These are phyloP conservation scores for Distichodus sexfasciatus DNA, from an alignment of 2,797 vertebrate genomes.

Conservation along the genomic window DNA sequence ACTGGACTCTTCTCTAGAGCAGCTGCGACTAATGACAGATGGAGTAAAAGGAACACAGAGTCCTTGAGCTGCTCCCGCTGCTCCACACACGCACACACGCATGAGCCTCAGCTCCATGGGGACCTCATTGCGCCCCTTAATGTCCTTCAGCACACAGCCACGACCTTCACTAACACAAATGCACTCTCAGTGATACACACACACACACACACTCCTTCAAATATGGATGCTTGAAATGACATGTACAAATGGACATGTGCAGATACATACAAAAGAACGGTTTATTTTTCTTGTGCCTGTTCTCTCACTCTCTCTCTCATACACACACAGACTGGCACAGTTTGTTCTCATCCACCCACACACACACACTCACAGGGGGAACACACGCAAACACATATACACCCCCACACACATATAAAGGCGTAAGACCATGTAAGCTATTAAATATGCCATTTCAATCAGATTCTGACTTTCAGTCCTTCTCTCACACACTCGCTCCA, in stretches of 20 bases:
- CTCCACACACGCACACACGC: constrained; percentile 20
- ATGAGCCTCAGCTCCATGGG: constrained; percentile 20
- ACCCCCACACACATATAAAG: constrained; percentile 18
- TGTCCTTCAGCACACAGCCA: constrained; percentile 35
- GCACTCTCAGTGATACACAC: background rate
- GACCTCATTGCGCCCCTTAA: constrained; percentile 21
- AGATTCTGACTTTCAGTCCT: constrained; percentile 27
- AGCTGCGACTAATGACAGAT: constrained; percentile 62
- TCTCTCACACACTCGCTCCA: constrained; percentile 28
- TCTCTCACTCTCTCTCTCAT: background rate
- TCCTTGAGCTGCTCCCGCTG: constrained; percentile 58
- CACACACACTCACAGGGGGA: constrained; percentile 39
- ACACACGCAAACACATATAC: constrained; percentile 15
- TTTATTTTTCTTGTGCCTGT: constrained; percentile 1
- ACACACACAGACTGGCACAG: constrained; percentile 44
- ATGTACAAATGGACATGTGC: background rate
- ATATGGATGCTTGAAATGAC: background rate
- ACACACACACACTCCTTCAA: background rate
- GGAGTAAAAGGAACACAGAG: constrained; percentile 62
- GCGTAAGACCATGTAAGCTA: constrained; percentile 36
- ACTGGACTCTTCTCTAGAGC: constrained; percentile 43
- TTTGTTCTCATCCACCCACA: constrained; percentile 53
- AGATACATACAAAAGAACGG: background rate
- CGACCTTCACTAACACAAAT: constrained; percentile 28
- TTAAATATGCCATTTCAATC: constrained; percentile 34